A percentile compares a stretch with the other conserved stretches of the same genome.
These are phyloP conservation scores for Amiota communis DNA, from an alignment of 2,888 invertebrate genomes.

Conservation along the genomic window DNA sequence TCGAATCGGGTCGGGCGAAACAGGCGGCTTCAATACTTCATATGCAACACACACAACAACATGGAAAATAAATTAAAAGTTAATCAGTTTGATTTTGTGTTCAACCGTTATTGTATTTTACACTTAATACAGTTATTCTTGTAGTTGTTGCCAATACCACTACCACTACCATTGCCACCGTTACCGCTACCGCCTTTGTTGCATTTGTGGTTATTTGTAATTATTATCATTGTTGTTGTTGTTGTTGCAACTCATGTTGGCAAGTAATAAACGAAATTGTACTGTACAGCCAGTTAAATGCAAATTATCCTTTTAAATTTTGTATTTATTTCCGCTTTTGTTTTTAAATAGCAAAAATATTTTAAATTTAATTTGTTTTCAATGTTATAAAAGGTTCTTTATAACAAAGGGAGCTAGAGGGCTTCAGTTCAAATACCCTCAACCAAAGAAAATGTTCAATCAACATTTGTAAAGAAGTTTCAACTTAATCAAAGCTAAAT, in stretches of 20 bases:
- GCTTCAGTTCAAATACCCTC: no score
- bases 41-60: slow-evolving; percentile 20
- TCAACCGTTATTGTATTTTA: slow-evolving; percentile 30
- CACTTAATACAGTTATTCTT: slow-evolving; percentile 9
- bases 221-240: background rate
- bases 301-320: slow-evolving; percentile 19
- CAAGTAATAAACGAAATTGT: slow-evolving; percentile 27
- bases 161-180: background rate
- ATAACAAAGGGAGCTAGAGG: no score
- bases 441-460: background rate
- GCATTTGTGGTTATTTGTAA: slow-evolving; percentile 22
- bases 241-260: slow-evolving; percentile 15
- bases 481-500: slow-evolving; percentile 13
- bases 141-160: background rate
- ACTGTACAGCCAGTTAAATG: slow-evolving; percentile 23
- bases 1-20: background rate
- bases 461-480: slow-evolving; percentile 6
- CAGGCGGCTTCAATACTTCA: background rate
- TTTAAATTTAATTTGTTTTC: background rate
- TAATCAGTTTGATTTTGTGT: slow-evolving; percentile 32
- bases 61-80: slow-evolving; percentile 32
- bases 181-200: slow-evolving; percentile 11
- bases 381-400: no score
- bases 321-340: background rate
- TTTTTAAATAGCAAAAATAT: background rate